Conservation (phyloP, 2,797 vertebrate species). For the Neosilurus hyrtlii region DNA sequence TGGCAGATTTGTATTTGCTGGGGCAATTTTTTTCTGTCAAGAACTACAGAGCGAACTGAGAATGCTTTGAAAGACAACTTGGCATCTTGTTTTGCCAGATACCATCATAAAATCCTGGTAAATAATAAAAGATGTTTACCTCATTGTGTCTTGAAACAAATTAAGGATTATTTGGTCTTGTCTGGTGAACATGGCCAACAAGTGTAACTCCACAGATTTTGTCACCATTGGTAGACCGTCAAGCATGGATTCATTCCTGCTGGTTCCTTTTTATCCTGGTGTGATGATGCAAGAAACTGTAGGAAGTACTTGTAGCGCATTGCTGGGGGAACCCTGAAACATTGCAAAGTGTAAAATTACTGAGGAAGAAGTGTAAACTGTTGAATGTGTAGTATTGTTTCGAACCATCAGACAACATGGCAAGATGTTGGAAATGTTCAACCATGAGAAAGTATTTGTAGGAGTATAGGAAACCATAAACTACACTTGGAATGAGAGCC, state of each 20-base stretch:
- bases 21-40: not conserved
- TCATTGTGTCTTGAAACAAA: not conserved
- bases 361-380: too few species aligned
- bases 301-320: not conserved
- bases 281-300: not conserved
- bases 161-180: not conserved
- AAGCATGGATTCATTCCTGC: too few species aligned
- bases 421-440: not conserved
- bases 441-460: not conserved
- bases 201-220: not conserved
- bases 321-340: too few species aligned
- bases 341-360: not conserved
- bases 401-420: not conserved
- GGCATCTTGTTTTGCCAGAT: not conserved
- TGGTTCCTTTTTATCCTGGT: not conserved
- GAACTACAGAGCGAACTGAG: not conserved
- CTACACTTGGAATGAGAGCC: too few species aligned
- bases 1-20: conserved; percentile 7
- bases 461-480: not conserved
- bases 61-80: not conserved
- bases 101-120: not conserved
- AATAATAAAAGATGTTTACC: not conserved
- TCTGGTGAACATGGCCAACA: not conserved
- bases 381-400: not conserved
- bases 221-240: too few species aligned